phyloP scores from a whole-genome alignment of 2,113 vertebrate species.

The Steatornis caripensis region DNA sequence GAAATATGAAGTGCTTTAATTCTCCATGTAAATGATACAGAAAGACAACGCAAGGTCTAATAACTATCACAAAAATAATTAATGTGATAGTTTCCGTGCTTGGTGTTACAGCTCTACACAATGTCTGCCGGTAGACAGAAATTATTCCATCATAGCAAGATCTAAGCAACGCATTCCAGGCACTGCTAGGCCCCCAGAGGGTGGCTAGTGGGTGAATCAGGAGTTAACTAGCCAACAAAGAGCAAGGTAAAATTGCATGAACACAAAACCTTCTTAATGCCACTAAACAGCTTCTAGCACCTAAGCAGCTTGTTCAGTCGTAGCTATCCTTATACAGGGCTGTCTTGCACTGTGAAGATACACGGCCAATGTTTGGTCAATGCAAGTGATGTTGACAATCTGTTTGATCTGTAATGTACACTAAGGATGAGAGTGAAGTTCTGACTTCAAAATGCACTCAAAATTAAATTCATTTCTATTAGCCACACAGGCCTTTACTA shows the following conservation, averaged over 20 bases:
- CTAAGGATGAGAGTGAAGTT: not conserved
- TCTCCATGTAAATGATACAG: not conserved
- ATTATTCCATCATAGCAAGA: not conserved
- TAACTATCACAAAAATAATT: not conserved
- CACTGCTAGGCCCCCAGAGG: not conserved
- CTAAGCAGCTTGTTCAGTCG: not conserved
- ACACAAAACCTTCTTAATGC: not conserved
- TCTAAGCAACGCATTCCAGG: not conserved
- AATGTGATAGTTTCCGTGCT: not conserved
- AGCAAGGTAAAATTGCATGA: not conserved
- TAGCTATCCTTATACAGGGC: not conserved
- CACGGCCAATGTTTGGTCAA: fast-evolving
- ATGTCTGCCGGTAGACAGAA: not conserved
- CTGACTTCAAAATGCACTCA: not conserved
- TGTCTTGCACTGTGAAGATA: not conserved
- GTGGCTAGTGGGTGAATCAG: not conserved
- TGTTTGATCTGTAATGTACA: not conserved
- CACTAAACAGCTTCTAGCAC: not conserved
- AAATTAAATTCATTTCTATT: not conserved
- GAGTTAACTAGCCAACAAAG: not conserved
- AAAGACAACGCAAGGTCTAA: not conserved
- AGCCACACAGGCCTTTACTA: not conserved
- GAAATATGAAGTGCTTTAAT: not conserved
- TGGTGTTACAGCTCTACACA: not conserved
- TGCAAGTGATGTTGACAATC: not conserved